A percentile compares a stretch with the other conserved stretches of the same genome.
These are phyloP conservation scores for Eutrigla gurnardus DNA, from an alignment of 2,797 vertebrate species.

Conservation along the genomic window DNA sequence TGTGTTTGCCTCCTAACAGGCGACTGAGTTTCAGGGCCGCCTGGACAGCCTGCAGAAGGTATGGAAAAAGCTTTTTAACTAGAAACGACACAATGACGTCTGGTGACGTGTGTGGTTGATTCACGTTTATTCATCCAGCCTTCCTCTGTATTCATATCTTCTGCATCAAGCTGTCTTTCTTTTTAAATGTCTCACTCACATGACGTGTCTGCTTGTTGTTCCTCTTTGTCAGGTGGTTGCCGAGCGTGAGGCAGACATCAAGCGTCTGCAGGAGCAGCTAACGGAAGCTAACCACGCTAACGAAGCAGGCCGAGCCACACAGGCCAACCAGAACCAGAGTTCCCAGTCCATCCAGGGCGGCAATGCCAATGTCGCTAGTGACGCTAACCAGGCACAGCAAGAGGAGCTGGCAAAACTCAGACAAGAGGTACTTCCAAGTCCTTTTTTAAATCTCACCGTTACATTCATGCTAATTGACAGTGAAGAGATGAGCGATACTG, in stretches of 20 bases:
- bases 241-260: slow-evolving; percentile 89
- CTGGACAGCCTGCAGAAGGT: slow-evolving; percentile 91
- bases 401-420: slow-evolving; percentile 88
- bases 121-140: too few relatives aligned
- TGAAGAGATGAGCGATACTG: neutral
- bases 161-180: too few relatives aligned
- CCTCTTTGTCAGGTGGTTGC: slow-evolving; percentile 78
- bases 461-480: neutral
- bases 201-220: neutral
- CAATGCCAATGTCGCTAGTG: slow-evolving; percentile 37
- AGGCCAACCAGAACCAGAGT: slow-evolving; percentile 53
- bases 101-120: neutral
- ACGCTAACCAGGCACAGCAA: slow-evolving; percentile 76
- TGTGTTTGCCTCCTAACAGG: slow-evolving; percentile 46
- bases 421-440: slow-evolving; percentile 83
- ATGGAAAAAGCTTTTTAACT: neutral
- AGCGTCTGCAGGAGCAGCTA: slow-evolving; percentile 89
- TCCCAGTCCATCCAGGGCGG: slow-evolving; percentile 48
- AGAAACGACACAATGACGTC: neutral
- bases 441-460: neutral
- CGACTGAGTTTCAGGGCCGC: slow-evolving; percentile 86
- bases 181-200: neutral
- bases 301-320: slow-evolving; percentile 46
- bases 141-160: too few relatives aligned
- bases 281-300: slow-evolving; percentile 66